Evolutionary conservation across 2,113 vertebrate genomes (phyloP).

Genomic region (Numenius arquata): DNA sequence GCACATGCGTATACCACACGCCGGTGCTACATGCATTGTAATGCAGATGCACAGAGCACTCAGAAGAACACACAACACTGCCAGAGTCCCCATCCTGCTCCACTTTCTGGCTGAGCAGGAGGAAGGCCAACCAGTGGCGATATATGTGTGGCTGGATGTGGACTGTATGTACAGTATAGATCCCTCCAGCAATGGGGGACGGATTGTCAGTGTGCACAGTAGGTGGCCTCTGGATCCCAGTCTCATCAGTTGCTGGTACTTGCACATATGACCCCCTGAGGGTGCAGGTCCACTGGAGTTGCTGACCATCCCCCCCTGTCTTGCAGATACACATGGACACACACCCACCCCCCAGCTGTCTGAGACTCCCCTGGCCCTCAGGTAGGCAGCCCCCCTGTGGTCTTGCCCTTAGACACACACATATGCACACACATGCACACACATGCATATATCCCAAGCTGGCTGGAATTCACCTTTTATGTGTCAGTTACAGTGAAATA

Average conservation of each 20-base stretch:
- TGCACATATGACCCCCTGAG: accelerated
- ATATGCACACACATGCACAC: accelerated
- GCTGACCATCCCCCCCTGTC: background rate
- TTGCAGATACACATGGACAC: accelerated
- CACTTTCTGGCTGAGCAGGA: background rate
- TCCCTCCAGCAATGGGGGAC: background rate
- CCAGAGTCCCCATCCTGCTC: background rate
- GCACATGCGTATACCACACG: background rate
- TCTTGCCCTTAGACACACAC: background rate
- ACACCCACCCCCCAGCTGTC: accelerated
- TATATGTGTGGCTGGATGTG: background rate
- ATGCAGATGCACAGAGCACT: background rate
- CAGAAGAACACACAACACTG: background rate
- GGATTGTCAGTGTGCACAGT: background rate
- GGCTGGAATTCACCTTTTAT: background rate
- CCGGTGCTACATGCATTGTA: background rate
- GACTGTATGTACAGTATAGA: background rate
- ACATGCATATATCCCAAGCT: accelerated
- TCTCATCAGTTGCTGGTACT: background rate
- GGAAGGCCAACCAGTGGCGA: background rate
- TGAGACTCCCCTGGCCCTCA: background rate
- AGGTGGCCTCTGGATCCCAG: background rate
- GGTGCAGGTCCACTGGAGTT: background rate
- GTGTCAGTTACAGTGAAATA: background rate
- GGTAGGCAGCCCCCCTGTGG: background rate